These are phyloP conservation scores for Urocynchramus pylzowi DNA, from an alignment of 2,113 vertebrate genomes.

Conservation along the genomic window DNA sequence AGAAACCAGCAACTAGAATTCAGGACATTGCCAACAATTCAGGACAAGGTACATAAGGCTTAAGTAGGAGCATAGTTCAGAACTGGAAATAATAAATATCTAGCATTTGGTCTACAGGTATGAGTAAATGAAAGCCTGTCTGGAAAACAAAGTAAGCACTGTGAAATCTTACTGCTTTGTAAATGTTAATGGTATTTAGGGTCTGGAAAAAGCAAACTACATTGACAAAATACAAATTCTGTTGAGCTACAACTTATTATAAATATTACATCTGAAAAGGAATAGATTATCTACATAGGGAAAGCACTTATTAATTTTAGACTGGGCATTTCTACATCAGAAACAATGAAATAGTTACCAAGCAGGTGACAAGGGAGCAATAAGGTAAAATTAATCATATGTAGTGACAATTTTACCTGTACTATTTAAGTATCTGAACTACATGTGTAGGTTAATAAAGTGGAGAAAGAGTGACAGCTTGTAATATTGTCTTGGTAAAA, in stretches of 20 bases:
- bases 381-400: neutral
- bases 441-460: neutral
- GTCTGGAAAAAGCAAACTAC: neutral
- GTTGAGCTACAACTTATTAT: neutral
- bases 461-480: neutral
- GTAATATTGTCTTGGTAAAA: neutral
- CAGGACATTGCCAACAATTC: neutral
- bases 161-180: neutral
- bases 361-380: neutral
- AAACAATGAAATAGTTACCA: neutral
- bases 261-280: neutral
- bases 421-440: neutral
- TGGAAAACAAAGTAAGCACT: neutral
- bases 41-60: neutral
- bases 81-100: neutral
- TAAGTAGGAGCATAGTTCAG: neutral
- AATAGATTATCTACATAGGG: neutral
- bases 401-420: neutral
- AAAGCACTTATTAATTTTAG: neutral
- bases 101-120: neutral
- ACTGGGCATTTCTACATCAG: neutral
- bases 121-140: neutral
- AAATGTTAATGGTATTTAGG: neutral
- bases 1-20: neutral
- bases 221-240: neutral